phyloP scores from a whole-genome alignment of 2,113 vertebrate genomes.

The Nerophis lumbriciformis region DNA sequence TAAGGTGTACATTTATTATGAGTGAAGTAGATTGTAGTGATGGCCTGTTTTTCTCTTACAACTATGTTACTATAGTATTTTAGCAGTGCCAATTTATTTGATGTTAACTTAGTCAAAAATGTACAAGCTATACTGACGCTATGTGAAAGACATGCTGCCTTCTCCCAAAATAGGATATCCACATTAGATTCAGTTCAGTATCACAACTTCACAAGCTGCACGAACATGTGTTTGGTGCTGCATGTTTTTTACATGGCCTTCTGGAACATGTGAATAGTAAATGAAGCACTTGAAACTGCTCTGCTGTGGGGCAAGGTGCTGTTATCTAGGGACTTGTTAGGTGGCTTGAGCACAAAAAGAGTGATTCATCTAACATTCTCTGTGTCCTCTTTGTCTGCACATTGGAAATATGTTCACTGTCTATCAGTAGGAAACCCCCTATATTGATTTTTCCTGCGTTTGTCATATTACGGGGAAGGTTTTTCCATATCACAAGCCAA shows the following conservation, averaged over 20 bases:
- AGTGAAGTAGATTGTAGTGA: too few species aligned
- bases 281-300: constrained; percentile 31
- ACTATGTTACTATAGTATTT: too few species aligned
- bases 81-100: too few species aligned
- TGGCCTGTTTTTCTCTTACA: too few species aligned
- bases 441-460: constrained; percentile 28
- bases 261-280: constrained; percentile 40
- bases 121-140: too few species aligned
- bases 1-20: too few species aligned
- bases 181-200: too few species aligned
- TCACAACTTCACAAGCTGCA: background rate
- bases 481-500: background rate
- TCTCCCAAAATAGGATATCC: too few species aligned
- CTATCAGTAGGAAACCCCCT: constrained; percentile 1
- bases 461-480: background rate
- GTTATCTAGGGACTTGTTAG: constrained; percentile 55
- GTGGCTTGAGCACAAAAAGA: constrained; percentile 12
- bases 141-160: too few species aligned
- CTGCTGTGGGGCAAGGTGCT: background rate
- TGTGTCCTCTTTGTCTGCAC: constrained; percentile 17
- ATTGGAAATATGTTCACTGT: constrained; percentile 11
- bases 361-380: constrained; percentile 56
- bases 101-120: too few species aligned
- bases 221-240: background rate
- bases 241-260: constrained; percentile 1